Evolutionary conservation across 2,113 vertebrate species (phyloP), one percentile per base, ranked within the genome.

Genomic region (Solenodon paradoxus): DNA sequence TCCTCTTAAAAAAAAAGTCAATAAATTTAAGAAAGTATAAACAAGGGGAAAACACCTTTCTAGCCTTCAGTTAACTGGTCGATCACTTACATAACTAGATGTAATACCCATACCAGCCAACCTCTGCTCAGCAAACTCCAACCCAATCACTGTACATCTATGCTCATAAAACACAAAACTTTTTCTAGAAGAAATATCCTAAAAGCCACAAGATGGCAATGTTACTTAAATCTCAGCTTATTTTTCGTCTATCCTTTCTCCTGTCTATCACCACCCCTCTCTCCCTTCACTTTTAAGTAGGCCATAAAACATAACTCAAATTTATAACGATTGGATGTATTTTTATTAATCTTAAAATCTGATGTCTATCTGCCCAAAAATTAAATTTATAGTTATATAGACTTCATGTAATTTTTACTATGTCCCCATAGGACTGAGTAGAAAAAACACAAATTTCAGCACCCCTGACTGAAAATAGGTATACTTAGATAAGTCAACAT

Each of bases 181-280:
- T 78, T 32, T 35, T 91, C 57, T 53, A 84, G 22, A 66, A 45
- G 28, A 89, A 81, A 69, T 69, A 91, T 32, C 12, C 38, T 63
- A 72, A 83, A 78, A 88, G 12, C 83, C 78, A 83, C 83, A 83
- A 94, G 66, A 35, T 92, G 89, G 71, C 78, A 92, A 92, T 68
- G 28, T 79, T 72, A 72, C 49, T 78, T 92, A 57, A 89, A 68
- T 28, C 16, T 45, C 15, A 66, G 53, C 40, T 51, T 72, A 49
- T 28, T 72, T 83, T 83, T 45, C 42, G 45, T 78, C 45, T 57
- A 71, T 66, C n/a, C 68, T 66, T 88, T 78, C 35, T 84, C 32
- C 32, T 78, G 72, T 68, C 61, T 92, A 63, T 82, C 66, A 93
- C 42, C 32, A 42, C 51, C 32, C 20, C n/a, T n/a, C 19, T 71